phyloP scores from a whole-genome alignment of 2,113 vertebrate species.

The Nesogale talazaci region DNA sequence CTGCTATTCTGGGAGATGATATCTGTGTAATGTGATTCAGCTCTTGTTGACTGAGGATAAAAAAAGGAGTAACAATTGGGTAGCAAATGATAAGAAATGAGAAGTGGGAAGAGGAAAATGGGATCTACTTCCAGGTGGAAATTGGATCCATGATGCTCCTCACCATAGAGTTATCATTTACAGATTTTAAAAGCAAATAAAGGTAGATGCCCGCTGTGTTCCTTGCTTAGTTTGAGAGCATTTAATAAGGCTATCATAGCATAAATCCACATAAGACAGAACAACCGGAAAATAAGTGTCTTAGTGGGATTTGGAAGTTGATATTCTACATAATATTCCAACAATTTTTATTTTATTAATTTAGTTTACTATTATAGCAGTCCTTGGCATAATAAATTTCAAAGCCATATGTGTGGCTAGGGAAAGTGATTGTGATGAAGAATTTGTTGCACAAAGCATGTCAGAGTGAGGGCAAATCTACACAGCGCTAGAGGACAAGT shows the following conservation, averaged over 20 bases:
- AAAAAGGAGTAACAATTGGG: no score
- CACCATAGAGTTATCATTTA: no score
- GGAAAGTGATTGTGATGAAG: not conserved
- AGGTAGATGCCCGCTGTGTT: no score
- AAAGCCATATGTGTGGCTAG: not conserved
- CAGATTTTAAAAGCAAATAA: no score
- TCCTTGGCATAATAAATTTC: not conserved
- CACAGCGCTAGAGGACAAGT: not conserved
- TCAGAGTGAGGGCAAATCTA: not conserved
- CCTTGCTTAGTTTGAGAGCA: not conserved
- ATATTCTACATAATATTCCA: not conserved
- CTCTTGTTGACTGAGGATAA: no score
- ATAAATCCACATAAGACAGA: conserved; percentile 9
- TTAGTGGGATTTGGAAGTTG: not conserved
- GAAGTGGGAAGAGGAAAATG: no score
- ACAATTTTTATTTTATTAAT: not conserved
- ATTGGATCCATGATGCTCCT: no score
- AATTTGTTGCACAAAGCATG: not conserved
- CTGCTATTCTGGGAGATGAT: no score
- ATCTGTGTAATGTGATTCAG: no score
- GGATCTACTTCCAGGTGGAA: no score
- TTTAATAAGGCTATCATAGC: not conserved
- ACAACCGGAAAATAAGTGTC: not conserved
- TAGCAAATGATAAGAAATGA: no score
- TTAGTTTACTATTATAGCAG: not conserved